Percentiles rank a stretch among this genome's conserved stretches.
These are phyloP conservation scores for Toxostoma redivivum DNA, from an alignment of 2,113 vertebrate species.

Conservation along the genomic window DNA sequence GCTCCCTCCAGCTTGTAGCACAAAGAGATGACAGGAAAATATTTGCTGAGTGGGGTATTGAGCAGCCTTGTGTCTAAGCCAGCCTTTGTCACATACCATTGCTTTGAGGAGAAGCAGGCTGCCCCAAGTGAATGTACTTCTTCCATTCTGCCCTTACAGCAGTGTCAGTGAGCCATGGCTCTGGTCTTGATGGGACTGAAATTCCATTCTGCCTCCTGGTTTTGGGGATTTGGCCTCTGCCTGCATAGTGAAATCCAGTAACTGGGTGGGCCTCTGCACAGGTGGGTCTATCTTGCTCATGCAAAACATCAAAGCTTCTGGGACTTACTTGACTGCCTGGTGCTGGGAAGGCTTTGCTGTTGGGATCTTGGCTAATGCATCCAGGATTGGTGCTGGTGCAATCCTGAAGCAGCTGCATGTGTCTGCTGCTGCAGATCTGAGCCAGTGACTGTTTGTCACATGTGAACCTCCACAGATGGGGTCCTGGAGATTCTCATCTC, in stretches of 20 bases:
- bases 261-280: neutral
- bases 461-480: fast-evolving
- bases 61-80: neutral
- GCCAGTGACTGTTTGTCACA: neutral
- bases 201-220: neutral
- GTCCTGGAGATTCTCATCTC: neutral
- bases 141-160: neutral
- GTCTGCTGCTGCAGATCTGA: neutral
- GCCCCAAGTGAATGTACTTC: neutral
- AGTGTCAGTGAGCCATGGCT: neutral
- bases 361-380: neutral
- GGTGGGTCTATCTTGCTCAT: neutral
- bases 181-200: neutral
- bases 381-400: neutral
- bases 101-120: neutral
- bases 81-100: neutral
- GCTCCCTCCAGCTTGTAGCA: neutral
- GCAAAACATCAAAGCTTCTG: neutral
- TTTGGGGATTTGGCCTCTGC: neutral
- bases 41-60: neutral
- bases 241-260: neutral
- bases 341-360: too few species aligned
- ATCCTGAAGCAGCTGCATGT: neutral
- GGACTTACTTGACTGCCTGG: fast-evolving
- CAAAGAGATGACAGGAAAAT: neutral